Evolutionary conservation across 2,113 vertebrate genomes (phyloP).

Genomic region (Hypanus sabinus): DNA sequence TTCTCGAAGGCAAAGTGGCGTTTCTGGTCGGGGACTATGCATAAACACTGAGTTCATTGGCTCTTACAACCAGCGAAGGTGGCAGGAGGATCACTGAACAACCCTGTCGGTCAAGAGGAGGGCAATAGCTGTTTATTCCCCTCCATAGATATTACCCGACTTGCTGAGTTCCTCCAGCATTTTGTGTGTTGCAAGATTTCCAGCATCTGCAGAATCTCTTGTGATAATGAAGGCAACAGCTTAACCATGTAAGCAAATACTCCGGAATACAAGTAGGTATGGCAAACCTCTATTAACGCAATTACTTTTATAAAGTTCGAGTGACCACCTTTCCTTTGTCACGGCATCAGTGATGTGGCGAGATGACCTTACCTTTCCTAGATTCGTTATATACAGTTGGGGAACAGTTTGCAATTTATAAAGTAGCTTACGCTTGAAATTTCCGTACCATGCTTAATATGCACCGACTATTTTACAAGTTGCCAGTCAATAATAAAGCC

Average conservation of each 20-base stretch:
- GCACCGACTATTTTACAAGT: too few relatives aligned
- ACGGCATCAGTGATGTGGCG: background rate
- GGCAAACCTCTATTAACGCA: background rate
- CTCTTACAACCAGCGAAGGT: background rate
- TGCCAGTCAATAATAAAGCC: too few relatives aligned
- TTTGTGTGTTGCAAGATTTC: too few relatives aligned
- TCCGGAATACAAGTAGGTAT: background rate
- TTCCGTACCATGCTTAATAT: background rate
- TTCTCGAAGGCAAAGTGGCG: background rate
- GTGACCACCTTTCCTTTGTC: background rate
- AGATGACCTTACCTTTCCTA: background rate
- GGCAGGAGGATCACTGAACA: background rate
- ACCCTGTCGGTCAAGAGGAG: background rate
- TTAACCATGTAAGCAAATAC: background rate
- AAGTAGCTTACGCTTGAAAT: background rate
- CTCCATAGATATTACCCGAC: too few relatives aligned
- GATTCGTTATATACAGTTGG: background rate
- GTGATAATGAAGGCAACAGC: too few relatives aligned
- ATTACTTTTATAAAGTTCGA: background rate
- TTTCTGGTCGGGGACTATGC: background rate
- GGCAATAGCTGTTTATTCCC: too few relatives aligned
- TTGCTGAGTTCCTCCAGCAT: too few relatives aligned
- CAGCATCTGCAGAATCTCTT: too few relatives aligned
- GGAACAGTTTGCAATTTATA: background rate
- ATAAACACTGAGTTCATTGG: background rate